Base-by-base conservation (phyloP, 2,113 vertebrate species). In the Antidorcas marsupialis region DNA sequence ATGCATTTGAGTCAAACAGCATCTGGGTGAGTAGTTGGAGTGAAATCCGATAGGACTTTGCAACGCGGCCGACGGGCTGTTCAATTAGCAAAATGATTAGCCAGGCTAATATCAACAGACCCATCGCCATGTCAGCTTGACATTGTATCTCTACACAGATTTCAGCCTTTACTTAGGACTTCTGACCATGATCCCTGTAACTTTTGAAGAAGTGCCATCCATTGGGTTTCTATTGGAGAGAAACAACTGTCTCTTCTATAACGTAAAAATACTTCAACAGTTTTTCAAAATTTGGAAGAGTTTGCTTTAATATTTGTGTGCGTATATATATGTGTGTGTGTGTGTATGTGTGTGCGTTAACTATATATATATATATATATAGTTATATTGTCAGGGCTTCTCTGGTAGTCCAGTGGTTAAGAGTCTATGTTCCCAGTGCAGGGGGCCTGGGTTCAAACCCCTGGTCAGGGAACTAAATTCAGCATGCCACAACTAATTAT, bases 1-100 rank as follows among this genome's bases (percentile, higher is more conserved):
- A 99, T 99, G 98, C 99, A 98, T 99, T 98, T 98, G 99, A 99
- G 99, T 99, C 99, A 99, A 99, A 99, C 98, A 98, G 99, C 98
- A 98, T 99, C 99, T 99, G 98, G 23, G 86, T 98, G 98, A 99
- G 99, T 91, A 98, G 98, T 98, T 99, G 98, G 98, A 99, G 98
- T 99, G 99, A 99, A 99, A 99, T 92, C 81, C 0, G 98, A 99
- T 98, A 99, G 96, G 97, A 67, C 98, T 98, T 94, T 28, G 97
- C 98, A 93, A 97, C 94, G 97, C 94, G 97, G 98, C 98, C 98
- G 87, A 98, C 95, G 98, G 98, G 98, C 98, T 84, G 95, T 98
- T 98, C 99, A 99, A 99, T 99, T 99, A 99, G 98, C 98, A 97
- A 98, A 98, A 98, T 98, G 98, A 99, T 99, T 99, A 99, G 98